These are phyloP conservation scores for Sus cebifrons DNA, from an alignment of 2,797 vertebrate genomes.

Conservation along the genomic window DNA sequence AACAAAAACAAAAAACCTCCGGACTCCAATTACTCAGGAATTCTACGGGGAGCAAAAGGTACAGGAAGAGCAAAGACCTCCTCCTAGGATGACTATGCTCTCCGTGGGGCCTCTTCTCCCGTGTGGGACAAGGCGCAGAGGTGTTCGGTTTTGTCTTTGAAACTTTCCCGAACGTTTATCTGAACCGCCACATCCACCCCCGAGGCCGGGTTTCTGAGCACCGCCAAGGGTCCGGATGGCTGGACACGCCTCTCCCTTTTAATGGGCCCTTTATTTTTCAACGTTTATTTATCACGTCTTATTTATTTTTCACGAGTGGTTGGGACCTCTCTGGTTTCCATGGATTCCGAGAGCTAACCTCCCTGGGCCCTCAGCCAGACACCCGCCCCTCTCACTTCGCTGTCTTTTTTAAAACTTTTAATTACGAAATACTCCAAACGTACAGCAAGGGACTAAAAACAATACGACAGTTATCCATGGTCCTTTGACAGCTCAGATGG, in stretches of 20 bases:
- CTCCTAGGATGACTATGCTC: conserved; percentile 4
- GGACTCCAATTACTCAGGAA: conserved; percentile 76
- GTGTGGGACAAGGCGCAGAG: not conserved
- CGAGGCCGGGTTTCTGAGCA: not conserved
- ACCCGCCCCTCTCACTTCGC: not conserved
- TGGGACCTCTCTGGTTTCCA: not conserved
- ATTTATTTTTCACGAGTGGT: not conserved
- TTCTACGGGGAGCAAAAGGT: conserved; percentile 54
- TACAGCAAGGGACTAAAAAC: not conserved
- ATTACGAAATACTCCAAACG: not conserved
- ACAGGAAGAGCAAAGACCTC: conserved; percentile 42
- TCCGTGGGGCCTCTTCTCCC: not conserved
- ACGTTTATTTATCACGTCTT: conserved; percentile 3
- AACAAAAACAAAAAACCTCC: not conserved
- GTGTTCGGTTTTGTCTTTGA: not conserved
- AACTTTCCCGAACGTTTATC: not conserved
- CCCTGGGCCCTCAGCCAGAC: not conserved
- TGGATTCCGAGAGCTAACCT: not conserved
- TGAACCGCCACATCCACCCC: not conserved
- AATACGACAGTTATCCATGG: not conserved
- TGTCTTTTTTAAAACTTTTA: not conserved
- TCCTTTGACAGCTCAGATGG: not conserved
- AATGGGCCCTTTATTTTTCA: not conserved
- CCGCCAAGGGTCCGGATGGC: not conserved
- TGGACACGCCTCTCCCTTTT: not conserved